Evolutionary conservation across 2,113 vertebrate species (phyloP).

Genomic region (Channa maculata): DNA sequence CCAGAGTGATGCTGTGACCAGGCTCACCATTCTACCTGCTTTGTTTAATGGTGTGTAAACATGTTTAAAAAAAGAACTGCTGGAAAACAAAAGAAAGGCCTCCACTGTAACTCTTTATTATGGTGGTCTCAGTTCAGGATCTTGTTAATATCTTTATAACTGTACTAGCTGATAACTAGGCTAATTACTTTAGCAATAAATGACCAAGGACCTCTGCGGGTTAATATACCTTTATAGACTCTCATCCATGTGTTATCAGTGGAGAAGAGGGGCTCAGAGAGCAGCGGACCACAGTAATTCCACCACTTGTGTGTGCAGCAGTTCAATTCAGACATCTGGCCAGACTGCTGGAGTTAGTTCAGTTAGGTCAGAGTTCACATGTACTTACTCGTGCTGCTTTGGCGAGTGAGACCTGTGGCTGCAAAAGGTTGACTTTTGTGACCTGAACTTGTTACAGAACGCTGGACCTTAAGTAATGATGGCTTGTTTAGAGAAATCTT

Average conservation of each 20-base stretch:
- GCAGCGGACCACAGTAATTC: constrained; percentile 45
- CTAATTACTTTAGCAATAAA: constrained; percentile 49
- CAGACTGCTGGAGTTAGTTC: constrained; percentile 37
- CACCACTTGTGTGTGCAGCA: constrained; percentile 38
- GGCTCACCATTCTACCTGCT: constrained; percentile 38
- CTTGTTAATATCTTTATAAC: constrained; percentile 28
- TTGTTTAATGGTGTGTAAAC: constrained; percentile 50
- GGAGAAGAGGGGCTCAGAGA: constrained; percentile 45
- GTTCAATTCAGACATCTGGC: constrained; percentile 55
- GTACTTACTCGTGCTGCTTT: constrained; percentile 49
- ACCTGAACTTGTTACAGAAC: constrained; percentile 49
- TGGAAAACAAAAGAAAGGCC: constrained; percentile 10
- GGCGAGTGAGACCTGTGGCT: constrained; percentile 25
- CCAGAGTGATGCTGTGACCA: constrained; percentile 50
- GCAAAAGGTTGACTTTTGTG: constrained; percentile 46
- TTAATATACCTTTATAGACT: constrained; percentile 39
- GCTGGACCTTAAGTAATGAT: constrained; percentile 37
- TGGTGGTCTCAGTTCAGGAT: neutral
- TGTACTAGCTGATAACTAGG: constrained; percentile 22
- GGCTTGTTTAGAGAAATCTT: constrained; percentile 51
- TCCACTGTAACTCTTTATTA: constrained; percentile 17
- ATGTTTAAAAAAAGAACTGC: constrained; percentile 26
- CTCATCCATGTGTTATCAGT: constrained; percentile 36
- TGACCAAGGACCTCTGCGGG: constrained; percentile 34
- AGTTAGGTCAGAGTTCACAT: constrained; percentile 59